Conservation (phyloP, 2,797 vertebrate genomes). For the Phrynocephalus guinanensis region DNA sequence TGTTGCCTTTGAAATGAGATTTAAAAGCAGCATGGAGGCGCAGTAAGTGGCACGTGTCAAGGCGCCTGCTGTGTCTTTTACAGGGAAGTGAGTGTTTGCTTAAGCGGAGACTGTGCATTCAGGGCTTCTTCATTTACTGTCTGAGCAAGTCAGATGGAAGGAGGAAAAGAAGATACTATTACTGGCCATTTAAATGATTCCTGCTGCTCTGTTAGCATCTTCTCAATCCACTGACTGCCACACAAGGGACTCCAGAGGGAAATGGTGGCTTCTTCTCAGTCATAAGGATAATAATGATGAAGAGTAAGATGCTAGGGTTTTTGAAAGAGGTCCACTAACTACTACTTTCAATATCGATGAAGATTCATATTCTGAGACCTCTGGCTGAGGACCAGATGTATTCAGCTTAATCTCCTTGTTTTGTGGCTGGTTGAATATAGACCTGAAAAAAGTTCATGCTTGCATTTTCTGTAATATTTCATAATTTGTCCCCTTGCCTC, state of each 20-base stretch:
- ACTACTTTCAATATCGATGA: slow-evolving; percentile 3
- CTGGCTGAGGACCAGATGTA: background rate
- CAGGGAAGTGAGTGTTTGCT: background rate
- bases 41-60: background rate
- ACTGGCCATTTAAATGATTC: background rate
- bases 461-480: background rate
- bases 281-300: background rate
- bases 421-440: background rate
- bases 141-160: slow-evolving; percentile 4
- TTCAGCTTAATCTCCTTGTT: slow-evolving; percentile 30
- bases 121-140: background rate
- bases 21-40: background rate
- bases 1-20: slow-evolving; percentile 1
- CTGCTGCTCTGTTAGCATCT: slow-evolving; percentile 8
- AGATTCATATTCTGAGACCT: background rate
- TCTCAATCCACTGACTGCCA: background rate
- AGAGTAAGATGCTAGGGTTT: background rate
- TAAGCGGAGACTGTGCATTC: slow-evolving; percentile 2
- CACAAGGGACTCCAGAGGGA: background rate
- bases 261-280: background rate
- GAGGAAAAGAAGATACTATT: background rate
- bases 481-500: background rate
- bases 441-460: background rate
- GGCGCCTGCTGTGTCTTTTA: background rate
- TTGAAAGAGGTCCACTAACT: slow-evolving; percentile 10